These are phyloP conservation scores for Botia kubotai DNA, from an alignment of 2,797 vertebrate genomes.

Conservation along the genomic window DNA sequence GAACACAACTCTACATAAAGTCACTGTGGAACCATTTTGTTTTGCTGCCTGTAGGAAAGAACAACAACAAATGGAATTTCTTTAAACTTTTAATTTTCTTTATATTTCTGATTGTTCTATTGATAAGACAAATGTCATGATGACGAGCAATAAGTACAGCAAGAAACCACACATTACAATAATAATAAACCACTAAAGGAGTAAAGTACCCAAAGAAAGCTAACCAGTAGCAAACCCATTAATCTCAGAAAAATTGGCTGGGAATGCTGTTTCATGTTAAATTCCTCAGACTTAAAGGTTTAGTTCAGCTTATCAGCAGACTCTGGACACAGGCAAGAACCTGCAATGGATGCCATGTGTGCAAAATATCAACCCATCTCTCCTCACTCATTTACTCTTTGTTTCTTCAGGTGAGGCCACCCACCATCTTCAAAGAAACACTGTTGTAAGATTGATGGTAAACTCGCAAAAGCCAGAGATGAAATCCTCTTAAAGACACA, in stretches of 20 bases:
- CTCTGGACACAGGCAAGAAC: constrained; percentile 4
- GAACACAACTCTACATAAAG: not conserved
- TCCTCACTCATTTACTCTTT: constrained; percentile 2
- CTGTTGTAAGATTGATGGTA: not conserved
- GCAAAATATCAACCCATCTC: constrained; percentile 25
- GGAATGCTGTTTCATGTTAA: not conserved
- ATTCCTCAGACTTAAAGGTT: not conserved
- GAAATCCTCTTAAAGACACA: constrained; percentile 23
- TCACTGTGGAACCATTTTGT: constrained; percentile 1
- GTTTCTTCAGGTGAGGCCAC: constrained; percentile 32
- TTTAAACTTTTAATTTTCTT: not conserved
- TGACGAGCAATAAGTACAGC: constrained; percentile 67
- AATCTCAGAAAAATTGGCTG: not conserved
- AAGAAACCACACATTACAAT: not conserved
- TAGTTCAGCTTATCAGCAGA: constrained; percentile 5
- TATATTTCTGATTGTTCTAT: constrained; percentile 39
- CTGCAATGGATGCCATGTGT: constrained; percentile 23
- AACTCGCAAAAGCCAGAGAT: constrained; percentile 9
- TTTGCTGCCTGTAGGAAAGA: not conserved
- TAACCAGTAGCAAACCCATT: constrained; percentile 13
- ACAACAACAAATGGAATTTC: not conserved
- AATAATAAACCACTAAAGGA: not conserved
- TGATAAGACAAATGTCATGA: constrained; percentile 65
- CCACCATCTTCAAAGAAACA: constrained; percentile 18
- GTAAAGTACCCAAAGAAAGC: not conserved